Conservation (phyloP, 2,888 invertebrate species). For the Aspidiotus destructor region DNA sequence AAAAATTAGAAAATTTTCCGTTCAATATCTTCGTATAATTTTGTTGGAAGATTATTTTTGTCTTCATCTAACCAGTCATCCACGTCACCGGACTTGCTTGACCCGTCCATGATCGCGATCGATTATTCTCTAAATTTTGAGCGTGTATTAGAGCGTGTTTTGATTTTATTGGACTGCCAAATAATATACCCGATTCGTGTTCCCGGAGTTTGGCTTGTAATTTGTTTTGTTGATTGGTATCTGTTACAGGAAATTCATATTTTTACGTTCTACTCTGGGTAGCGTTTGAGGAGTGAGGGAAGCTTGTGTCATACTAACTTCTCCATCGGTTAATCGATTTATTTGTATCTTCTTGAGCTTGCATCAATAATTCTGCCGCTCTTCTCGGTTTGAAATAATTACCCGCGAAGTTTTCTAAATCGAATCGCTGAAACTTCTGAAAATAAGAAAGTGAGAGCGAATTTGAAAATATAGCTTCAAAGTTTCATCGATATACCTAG, state of each 20-base stretch:
- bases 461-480: not conserved
- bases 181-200: not conserved
- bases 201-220: constrained; percentile 19
- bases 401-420: constrained; percentile 54
- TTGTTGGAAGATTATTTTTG: not conserved
- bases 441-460: constrained; percentile 4
- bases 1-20: not conserved
- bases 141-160: constrained; percentile 25
- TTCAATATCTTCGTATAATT: not conserved
- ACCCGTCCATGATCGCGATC: constrained; percentile 29
- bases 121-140: constrained; percentile 22
- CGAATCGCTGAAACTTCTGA: constrained; percentile 37
- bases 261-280: not conserved
- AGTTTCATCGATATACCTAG: not conserved
- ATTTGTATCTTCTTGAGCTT: constrained; percentile 47
- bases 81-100: constrained; percentile 30
- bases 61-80: constrained; percentile 27
- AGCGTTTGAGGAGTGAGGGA: not conserved
- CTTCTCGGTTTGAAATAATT: constrained; percentile 64
- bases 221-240: constrained; percentile 24
- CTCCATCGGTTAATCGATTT: constrained; percentile 49
- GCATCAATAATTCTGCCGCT: constrained; percentile 51
- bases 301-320: constrained; percentile 41
- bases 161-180: constrained; percentile 14
- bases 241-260: not conserved